Base-by-base conservation (phyloP, 2,888 invertebrate species). In the Nemoura dubitans region DNA sequence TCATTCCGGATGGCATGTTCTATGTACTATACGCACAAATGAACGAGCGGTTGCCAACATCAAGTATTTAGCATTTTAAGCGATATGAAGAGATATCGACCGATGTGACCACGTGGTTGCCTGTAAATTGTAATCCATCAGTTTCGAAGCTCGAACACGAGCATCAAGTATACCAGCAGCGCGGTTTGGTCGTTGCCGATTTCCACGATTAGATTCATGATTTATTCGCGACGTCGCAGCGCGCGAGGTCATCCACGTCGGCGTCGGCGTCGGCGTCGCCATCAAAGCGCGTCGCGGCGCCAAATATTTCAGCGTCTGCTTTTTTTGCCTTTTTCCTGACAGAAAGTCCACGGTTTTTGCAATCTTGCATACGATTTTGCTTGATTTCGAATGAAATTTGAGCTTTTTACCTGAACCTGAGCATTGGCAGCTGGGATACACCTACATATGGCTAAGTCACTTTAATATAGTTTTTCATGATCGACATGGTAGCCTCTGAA, bases 121-220 rank as follows among this genome's bases (percentile, higher is more conserved):
- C 16, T 21, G 59, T 21, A 59, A 10, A 10, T 21, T 59, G 59
- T 59, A 59, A 59, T 59, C 59, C 59, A 59, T 59, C 59, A 59
- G 59, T 10, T 59, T 59, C 59, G 59, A 21, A 59, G 10, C 14
- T 59, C 59, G 59, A 21, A 59, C 21, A 59, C 59, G 59, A 59
- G 59, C 59, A 59, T 59, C 3, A 59, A 59, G 36, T 10, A 3
- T 36, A n/a, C n/a, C n/a, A 36, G 10, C 36, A 21, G 59, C 59
- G 10, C 59, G 59, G 3, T 59, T 59, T 21, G 14, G 14, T 59
- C 59, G 16, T 14, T n/a, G n/a, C 16, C 59, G 59, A 59, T 59
- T 59, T 59, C 59, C 59, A 59, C 59, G 59, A 59, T 59, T 59
- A 59, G 59, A 59, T 59, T 59, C 59, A 59, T 59, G 59, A 59